Conservation (phyloP, 2,797 vertebrate species). For the Rhabdophis nuchalis region DNA sequence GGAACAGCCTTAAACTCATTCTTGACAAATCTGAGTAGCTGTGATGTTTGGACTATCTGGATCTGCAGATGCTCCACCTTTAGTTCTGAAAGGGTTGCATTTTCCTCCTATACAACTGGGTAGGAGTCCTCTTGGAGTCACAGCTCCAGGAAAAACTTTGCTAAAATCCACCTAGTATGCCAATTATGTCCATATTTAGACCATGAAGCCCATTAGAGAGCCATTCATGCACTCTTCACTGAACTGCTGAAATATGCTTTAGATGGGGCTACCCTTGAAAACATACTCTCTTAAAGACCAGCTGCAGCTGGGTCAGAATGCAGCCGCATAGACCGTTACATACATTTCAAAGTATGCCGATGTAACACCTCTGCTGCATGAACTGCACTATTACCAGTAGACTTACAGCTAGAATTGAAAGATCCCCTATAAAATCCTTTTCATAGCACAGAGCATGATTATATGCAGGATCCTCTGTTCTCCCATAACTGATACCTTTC, state of each 20-base stretch:
- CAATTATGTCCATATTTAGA: background rate
- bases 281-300: background rate
- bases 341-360: background rate
- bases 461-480: background rate
- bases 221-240: background rate
- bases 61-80: background rate
- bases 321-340: background rate
- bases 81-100: background rate
- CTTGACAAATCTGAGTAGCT: background rate
- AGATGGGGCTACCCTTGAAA: background rate
- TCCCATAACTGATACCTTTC: background rate
- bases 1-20: background rate
- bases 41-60: background rate
- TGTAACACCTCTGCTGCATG: background rate
- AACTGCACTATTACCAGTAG: background rate
- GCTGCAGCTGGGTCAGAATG: background rate
- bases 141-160: background rate
- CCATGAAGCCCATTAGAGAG: background rate
- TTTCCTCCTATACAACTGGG: background rate
- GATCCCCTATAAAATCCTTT: background rate
- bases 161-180: background rate
- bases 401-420: background rate
- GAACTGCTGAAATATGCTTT: background rate
- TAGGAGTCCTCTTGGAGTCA: background rate
- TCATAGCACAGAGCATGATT: background rate